Evolutionary conservation across 2,797 vertebrate genomes (phyloP).

Genomic region (Smutsia temminckii): DNA sequence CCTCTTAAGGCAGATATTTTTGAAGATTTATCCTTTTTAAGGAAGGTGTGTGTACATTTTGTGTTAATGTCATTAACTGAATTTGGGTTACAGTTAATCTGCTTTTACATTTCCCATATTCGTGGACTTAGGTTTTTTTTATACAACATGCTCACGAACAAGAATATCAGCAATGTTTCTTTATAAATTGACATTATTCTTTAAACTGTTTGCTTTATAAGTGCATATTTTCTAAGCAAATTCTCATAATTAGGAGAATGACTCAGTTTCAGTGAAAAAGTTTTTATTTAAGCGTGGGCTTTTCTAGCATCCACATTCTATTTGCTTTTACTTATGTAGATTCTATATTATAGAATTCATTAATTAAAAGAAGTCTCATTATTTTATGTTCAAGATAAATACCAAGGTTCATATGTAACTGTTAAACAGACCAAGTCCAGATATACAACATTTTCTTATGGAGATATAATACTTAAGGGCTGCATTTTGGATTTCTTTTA

Average conservation of each 20-base stretch:
- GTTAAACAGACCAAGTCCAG: neutral
- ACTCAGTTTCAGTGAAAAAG: neutral
- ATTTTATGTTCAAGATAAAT: neutral
- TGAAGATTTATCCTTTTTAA: neutral
- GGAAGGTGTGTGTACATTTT: neutral
- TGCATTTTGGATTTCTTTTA: neutral
- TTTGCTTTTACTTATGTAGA: neutral
- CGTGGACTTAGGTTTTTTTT: neutral
- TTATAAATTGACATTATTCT: neutral
- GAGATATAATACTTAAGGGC: neutral
- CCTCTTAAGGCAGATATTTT: neutral
- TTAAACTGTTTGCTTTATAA: neutral
- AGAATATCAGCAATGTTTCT: neutral
- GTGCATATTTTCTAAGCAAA: neutral
- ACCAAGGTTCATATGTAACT: neutral
- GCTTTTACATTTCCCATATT: neutral
- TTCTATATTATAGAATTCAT: neutral
- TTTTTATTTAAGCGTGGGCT: neutral
- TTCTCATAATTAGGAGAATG: neutral
- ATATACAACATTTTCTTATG: neutral
- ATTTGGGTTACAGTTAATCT: neutral
- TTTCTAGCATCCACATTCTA: neutral
- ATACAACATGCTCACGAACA: neutral
- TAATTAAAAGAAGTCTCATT: neutral
- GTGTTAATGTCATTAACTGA: neutral